phyloP scores from a whole-genome alignment of 1,140 invertebrate genomes.

The Phymastichus coffea region DNA sequence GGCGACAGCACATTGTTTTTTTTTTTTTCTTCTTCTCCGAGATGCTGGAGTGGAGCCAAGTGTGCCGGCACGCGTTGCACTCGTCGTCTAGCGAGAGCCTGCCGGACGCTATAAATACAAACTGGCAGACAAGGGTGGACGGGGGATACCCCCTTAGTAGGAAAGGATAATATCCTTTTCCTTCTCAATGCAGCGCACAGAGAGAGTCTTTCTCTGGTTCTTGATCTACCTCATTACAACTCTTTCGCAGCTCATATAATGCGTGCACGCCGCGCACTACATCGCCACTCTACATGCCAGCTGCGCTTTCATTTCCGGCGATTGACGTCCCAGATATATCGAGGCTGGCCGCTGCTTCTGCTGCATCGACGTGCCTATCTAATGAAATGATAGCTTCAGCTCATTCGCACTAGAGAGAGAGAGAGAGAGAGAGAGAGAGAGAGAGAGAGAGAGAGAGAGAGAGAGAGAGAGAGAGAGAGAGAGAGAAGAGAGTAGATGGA shows the following conservation, averaged over 20 bases:
- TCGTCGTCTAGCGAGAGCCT: too few relatives aligned
- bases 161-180: conserved; percentile 9
- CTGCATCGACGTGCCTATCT: too few relatives aligned
- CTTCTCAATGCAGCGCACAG: not conserved
- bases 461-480: conserved; percentile 4
- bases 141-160: too few relatives aligned
- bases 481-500: not conserved
- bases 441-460: conserved; percentile 1
- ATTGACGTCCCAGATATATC: conserved; percentile 13
- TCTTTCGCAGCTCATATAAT: too few relatives aligned
- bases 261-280: too few relatives aligned
- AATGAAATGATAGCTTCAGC: conserved; percentile 12
- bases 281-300: too few relatives aligned
- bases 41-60: not conserved
- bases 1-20: not conserved
- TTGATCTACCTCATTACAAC: too few relatives aligned
- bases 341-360: not conserved
- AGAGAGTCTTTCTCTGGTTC: too few relatives aligned
- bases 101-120: conserved; percentile 3
- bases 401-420: not conserved
- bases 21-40: too few relatives aligned
- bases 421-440: not conserved
- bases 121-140: too few relatives aligned
- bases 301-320: conserved; percentile 19
- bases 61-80: not conserved